These are phyloP conservation scores for Metalampra italica DNA, from an alignment of 2,888 invertebrate genomes.

Conservation along the genomic window DNA sequence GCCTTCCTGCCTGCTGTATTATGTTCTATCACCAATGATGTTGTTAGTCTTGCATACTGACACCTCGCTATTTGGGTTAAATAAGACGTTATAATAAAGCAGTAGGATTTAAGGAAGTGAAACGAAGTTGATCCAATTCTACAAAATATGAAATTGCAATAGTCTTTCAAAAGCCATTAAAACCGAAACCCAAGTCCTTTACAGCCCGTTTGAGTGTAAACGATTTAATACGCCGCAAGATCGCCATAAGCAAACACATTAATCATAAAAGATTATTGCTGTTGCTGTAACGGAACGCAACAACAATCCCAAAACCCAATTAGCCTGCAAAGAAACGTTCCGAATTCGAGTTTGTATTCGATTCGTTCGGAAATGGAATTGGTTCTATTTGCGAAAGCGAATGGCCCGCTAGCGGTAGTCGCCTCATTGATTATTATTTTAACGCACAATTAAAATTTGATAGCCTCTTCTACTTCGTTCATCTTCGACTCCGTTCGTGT, in stretches of 20 bases:
- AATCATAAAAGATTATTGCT: conserved; percentile 57
- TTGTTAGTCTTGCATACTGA: no score
- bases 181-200: conserved; percentile 42
- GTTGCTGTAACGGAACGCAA: conserved; percentile 28
- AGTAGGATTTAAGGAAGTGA: neutral
- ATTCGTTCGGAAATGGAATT: conserved; percentile 35
- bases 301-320: conserved; percentile 36
- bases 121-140: conserved; percentile 1
- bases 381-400: conserved; percentile 54
- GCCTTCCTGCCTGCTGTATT: no score
- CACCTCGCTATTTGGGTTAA: no score
- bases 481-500: conserved; percentile 63
- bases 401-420: conserved; percentile 52
- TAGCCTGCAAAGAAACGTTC: conserved; percentile 27
- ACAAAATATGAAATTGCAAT: conserved; percentile 28
- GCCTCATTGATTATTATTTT: conserved; percentile 77
- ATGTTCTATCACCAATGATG: no score
- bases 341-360: conserved; percentile 20
- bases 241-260: conserved; percentile 49
- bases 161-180: conserved; percentile 48
- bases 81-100: no score
- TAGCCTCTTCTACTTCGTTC: conserved; percentile 72
- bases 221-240: conserved; percentile 41
- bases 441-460: conserved; percentile 78
- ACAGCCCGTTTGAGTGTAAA: conserved; percentile 38